Evolutionary conservation across 1,140 invertebrate species (phyloP).

Genomic region (Tenebrio molitor): DNA sequence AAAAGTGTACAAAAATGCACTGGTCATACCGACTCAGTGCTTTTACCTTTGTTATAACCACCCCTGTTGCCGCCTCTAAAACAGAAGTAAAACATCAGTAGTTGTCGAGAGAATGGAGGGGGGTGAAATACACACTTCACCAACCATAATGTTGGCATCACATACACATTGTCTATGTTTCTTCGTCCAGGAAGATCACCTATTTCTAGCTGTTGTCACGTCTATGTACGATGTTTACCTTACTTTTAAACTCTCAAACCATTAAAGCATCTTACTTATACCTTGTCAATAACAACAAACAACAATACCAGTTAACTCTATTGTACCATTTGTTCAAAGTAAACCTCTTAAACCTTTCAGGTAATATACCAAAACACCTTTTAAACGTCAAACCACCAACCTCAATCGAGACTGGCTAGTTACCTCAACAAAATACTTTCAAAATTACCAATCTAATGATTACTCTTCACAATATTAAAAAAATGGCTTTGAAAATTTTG

Average conservation of each 20-base stretch:
- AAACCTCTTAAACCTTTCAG: slow-evolving; percentile 24
- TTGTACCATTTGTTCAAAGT: background rate
- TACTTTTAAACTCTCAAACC: slow-evolving; percentile 33
- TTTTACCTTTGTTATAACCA: slow-evolving; percentile 66
- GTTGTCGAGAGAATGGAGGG: slow-evolving; percentile 57
- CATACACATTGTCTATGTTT: slow-evolving; percentile 29
- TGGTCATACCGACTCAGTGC: slow-evolving; percentile 58
- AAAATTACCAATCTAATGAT: slow-evolving; percentile 3
- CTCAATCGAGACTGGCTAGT: background rate
- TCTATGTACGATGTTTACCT: slow-evolving; percentile 39
- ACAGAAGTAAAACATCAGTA: slow-evolving; percentile 65
- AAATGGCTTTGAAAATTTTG: too few relatives aligned
- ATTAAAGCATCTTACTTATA: slow-evolving; percentile 1
- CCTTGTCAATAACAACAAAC: slow-evolving; percentile 17
- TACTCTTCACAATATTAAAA: background rate
- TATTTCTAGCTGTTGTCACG: slow-evolving; percentile 37
- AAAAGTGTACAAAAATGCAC: slow-evolving; percentile 63
- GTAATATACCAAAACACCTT: background rate
- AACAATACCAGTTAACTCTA: slow-evolving; percentile 1
- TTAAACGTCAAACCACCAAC: background rate
- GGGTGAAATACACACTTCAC: slow-evolving; percentile 53
- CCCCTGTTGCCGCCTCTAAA: slow-evolving; percentile 65
- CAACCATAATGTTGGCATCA: slow-evolving; percentile 51
- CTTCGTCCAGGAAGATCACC: slow-evolving; percentile 38
- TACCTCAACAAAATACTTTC: slow-evolving; percentile 7